These are phyloP conservation scores for Heterocephalus glaber DNA, from an alignment of 2,113 vertebrate genomes.

Conservation along the genomic window DNA sequence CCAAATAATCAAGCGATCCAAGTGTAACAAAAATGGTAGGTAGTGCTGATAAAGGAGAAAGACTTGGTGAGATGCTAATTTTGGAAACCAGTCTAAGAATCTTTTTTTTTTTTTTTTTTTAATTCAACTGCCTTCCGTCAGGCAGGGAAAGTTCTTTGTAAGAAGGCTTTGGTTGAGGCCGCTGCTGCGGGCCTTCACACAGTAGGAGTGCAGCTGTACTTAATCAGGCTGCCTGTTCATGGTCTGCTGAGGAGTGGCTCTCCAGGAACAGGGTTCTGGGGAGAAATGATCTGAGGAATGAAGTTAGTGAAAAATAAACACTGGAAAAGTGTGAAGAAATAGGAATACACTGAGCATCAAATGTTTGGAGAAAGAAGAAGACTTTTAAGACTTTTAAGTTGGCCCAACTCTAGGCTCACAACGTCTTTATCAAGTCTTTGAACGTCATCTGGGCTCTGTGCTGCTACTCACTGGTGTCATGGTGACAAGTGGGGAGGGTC, in stretches of 20 bases:
- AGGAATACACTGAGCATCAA: neutral
- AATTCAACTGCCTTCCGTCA: neutral
- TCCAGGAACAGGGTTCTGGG: neutral
- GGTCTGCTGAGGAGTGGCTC: neutral
- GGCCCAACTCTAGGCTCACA: neutral
- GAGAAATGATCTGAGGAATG: conserved; percentile 4
- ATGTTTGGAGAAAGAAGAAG: conserved; percentile 5
- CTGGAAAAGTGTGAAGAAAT: conserved; percentile 4
- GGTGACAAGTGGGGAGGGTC: conserved; percentile 95
- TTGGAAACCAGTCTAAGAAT: conserved; percentile 9
- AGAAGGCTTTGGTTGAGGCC: neutral
- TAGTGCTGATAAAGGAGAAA: neutral
- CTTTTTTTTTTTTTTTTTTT: too few species aligned
- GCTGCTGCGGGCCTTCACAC: accelerated
- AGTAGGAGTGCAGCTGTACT: neutral
- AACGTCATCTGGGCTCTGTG: neutral
- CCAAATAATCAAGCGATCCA: neutral
- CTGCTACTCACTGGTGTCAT: conserved; percentile 92
- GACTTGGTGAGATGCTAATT: neutral
- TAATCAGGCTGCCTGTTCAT: accelerated
- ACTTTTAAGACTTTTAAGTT: neutral
- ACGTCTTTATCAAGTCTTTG: neutral
- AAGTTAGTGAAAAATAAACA: neutral
- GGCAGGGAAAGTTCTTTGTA: neutral
- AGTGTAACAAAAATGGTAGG: neutral